Evolutionary conservation across 2,113 vertebrate genomes (phyloP), one percentile per base, ranked within the genome.

Genomic region (Leptobrachium leishanense): DNA sequence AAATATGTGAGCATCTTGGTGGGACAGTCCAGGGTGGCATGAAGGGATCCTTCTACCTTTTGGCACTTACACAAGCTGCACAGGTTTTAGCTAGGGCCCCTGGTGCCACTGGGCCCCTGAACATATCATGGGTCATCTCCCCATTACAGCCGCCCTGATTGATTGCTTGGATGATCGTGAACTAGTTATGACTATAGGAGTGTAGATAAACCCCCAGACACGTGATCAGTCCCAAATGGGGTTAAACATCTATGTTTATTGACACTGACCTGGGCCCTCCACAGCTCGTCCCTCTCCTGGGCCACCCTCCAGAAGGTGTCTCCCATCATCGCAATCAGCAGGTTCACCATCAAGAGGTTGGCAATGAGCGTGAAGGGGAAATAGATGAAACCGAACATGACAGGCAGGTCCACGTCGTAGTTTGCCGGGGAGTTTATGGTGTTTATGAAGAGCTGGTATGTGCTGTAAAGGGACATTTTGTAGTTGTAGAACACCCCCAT

Each of bases 301-400:
- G 90, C 91, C 74, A 96, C 93, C 13, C 93, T 90, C 92, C 93
- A 94, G 74, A 94, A 92, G 0, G 94, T 96, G 85, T 95, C 95
- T 0, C 91, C 92, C 95, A 95, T 96, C 92, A 95, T 94, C 82
- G 93, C 93, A 0, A 93, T 94, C 39, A 96, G 88, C 9, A 97
- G 88, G 81, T 93, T 95, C 41, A 96, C 85, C 83, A 95, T 92
- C 43, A 97, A 90, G 72, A 94, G 82, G 4, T 90, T 91, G 44
- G 92, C 91, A 0, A 95, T 88, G 80, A 95, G 84, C 10, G 91
- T 92, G 41, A 95, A 95, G 82, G 88, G 82, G 0, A 89, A 88
- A 1, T 94, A 95, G 43, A 94, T 84, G 66, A 94, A 84, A 10
- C 91, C 84, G 71, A 94, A 92, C 15, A 95, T 92, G 4, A 94